phyloP scores from a whole-genome alignment of 2,888 invertebrate genomes.

The Rhagium mordax region DNA sequence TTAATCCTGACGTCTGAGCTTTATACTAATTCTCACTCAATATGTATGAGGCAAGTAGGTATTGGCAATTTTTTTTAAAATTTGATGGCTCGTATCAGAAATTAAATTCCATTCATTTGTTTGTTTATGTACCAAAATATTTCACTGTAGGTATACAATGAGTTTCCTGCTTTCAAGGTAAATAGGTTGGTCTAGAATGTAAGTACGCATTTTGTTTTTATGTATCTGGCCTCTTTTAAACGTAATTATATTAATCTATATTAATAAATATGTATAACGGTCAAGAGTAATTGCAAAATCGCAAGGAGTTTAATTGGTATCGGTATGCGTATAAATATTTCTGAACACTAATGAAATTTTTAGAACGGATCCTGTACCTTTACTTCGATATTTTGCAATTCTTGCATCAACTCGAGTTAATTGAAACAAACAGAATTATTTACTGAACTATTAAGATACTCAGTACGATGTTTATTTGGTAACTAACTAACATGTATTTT shows the following conservation, averaged over 20 bases:
- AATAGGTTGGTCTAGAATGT: slow-evolving; percentile 23
- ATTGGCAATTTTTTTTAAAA: too few relatives aligned
- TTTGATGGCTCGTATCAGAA: too few relatives aligned
- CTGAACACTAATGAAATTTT: neutral
- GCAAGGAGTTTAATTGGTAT: neutral
- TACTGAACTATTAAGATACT: neutral
- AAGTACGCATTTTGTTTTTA: neutral
- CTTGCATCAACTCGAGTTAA: neutral
- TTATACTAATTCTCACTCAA: too few relatives aligned
- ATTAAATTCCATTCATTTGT: too few relatives aligned
- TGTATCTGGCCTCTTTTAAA: neutral
- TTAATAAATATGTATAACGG: slow-evolving; percentile 5
- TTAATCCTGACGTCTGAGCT: too few relatives aligned
- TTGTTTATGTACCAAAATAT: neutral
- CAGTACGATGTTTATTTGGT: too few relatives aligned
- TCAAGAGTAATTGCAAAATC: neutral
- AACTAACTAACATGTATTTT: too few relatives aligned
- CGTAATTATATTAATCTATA: neutral
- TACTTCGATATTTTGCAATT: neutral
- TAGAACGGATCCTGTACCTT: neutral
- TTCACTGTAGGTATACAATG: neutral
- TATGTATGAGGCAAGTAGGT: too few relatives aligned
- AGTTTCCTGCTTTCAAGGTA: slow-evolving; percentile 17
- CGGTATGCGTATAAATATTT: neutral
- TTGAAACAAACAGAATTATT: too few relatives aligned